phyloP scores from a whole-genome alignment of 2,113 vertebrate species.

The Pristiophorus japonicus region DNA sequence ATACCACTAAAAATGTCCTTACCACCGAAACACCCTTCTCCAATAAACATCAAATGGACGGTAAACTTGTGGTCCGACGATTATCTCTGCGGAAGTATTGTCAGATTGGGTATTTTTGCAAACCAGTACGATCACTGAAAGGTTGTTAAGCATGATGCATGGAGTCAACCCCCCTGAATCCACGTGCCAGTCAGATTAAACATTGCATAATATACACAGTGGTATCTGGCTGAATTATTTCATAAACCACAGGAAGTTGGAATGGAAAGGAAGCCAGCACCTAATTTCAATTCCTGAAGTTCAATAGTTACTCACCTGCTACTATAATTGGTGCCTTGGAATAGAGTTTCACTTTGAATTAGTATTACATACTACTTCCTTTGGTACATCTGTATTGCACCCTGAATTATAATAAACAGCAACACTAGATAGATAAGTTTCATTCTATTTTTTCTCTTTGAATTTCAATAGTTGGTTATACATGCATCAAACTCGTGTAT shows the following conservation, averaged over 20 bases:
- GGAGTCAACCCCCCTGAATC: neutral
- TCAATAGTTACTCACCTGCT: neutral
- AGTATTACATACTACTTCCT: neutral
- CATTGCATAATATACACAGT: neutral
- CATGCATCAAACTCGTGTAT: neutral
- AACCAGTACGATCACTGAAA: neutral
- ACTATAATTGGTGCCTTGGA: neutral
- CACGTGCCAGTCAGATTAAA: neutral
- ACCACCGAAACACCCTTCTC: no score
- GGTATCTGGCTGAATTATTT: neutral
- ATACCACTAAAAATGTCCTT: no score
- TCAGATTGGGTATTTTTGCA: neutral
- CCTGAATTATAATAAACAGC: neutral
- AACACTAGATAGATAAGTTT: neutral
- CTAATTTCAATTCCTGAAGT: conserved; percentile 2
- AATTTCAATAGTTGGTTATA: neutral
- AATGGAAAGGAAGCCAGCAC: neutral
- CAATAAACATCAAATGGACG: neutral
- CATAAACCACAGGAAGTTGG: neutral
- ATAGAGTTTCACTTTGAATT: neutral
- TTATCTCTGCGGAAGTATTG: neutral
- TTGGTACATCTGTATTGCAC: neutral
- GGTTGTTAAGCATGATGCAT: neutral
- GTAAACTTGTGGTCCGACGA: neutral
- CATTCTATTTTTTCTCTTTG: neutral